Evolutionary conservation across 2,888 invertebrate genomes (phyloP), one percentile per base, ranked within the genome.

Genomic region (Villa cingulata): DNA sequence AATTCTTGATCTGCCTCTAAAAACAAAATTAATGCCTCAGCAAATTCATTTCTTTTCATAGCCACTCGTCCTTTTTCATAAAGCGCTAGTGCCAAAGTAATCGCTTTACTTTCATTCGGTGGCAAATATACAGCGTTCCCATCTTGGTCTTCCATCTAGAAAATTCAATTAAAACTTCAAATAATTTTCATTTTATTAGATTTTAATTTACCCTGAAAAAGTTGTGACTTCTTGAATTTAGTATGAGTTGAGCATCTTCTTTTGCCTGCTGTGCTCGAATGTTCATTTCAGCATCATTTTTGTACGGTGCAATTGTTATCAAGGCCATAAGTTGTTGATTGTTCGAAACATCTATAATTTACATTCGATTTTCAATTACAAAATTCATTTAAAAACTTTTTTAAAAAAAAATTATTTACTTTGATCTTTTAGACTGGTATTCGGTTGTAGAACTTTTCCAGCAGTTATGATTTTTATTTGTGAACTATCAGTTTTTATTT

Each of bases 31-130:
- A 89, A 63, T 0, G 87, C 86, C 17, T 79, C 75, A 1, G 82
- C 72, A 58, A 78, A 81, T 57, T 85, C 76, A 50, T 76, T 74
- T 12, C 70, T 68, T 57, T 77, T 77, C 54, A 86, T 69, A 0
- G 82, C 81, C 2, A 76, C 72, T 16, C 81, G 73, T 0, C 87
- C 88, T 50, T 86, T 83, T 65, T 86, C 86, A 64, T 88, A 86
- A 41, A 86, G 70, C 5, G 87, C 80, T 71, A 89, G 77, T 0
- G 85, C 89, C 45, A 85, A 74, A 51, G 85, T 72, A 2, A 90
- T 65, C 0, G 84, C 75, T 56, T 78, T 75, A 46, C 75, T 76
- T 62, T 88, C 87, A 1, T 74, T 71, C 0, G 74, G 66, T 0
- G 88, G 87, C 23, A 89, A 70, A 43, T 80, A 74, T 4, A 89